Percentiles rank a stretch among this genome's conserved stretches.
phyloP scores from a whole-genome alignment of 53 echinoderm and acorn worm genomes.

The Paracentrotus lividus region DNA sequence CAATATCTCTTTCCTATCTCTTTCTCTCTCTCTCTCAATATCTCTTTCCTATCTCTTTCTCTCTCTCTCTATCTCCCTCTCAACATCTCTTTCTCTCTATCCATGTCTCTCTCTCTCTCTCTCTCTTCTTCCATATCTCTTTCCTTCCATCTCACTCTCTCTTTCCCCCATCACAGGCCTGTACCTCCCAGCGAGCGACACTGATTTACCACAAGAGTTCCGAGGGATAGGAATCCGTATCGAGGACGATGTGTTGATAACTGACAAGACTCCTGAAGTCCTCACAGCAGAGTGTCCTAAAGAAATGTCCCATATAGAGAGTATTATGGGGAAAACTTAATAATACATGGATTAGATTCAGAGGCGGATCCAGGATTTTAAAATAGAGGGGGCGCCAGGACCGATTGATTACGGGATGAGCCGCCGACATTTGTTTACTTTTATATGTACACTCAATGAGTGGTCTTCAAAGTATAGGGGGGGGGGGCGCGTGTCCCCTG shows the following conservation, averaged over 20 bases:
- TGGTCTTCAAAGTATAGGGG: too few species aligned
- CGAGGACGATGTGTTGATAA: constrained; percentile 93
- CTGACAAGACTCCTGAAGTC: constrained; percentile 78
- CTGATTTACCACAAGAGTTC: constrained; percentile 80
- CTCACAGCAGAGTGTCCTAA: constrained; percentile 93
- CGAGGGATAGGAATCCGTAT: constrained; percentile 98
- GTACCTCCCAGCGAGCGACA: constrained; percentile 84
- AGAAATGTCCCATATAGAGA: constrained; percentile 86
- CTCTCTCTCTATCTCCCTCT: neutral
- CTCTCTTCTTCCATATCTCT: neutral
- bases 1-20: neutral
- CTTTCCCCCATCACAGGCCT: constrained; percentile 75
- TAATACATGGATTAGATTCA: too few species aligned
- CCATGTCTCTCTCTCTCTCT: constrained; percentile 23
- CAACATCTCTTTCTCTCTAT: neutral
- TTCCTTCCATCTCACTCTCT: constrained; percentile 33
- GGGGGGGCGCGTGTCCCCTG: too few species aligned
- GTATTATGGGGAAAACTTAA: constrained; percentile 65
- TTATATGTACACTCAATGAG: too few species aligned
- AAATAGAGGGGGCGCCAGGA: too few species aligned
- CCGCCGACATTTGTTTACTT: too few species aligned
- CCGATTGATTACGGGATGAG: too few species aligned
- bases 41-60: neutral
- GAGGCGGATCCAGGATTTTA: neutral
- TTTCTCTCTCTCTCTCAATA: neutral